Evolutionary conservation across 1,140 invertebrate genomes (phyloP), one percentile per base, ranked within the genome.

Genomic region (Trachymyrmex cornetzi): DNA sequence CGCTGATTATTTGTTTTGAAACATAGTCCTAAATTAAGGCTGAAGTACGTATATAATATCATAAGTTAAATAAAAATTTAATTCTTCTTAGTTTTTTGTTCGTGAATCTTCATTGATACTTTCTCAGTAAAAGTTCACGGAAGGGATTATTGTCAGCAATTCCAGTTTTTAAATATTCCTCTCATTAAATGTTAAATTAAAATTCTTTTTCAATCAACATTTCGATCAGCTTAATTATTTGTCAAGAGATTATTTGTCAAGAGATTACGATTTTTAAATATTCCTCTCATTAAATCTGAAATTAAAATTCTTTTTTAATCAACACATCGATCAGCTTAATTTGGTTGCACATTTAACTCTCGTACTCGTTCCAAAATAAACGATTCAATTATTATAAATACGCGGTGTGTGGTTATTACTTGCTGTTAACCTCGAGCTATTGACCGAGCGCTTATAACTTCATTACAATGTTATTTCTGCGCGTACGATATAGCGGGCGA

Each of bases 381-480:
- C 38, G 67, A 59, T 44, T 71, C 48, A 44, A 57, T 59, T 71
- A 82, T 48, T 19, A 38, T 34, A 19, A n/a, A 24, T 3, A 19
- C 50, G 22, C 50, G 22, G 12, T 19, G 3, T 12, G 19, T 7
- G 34, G 12, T 59, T 82, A 82, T 82, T 57, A 59, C 67, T 30
- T 3, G 22, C 55, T 48, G 69, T 72, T 82, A 59, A 84, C 69
- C 55, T n/a, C 66, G 50, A 57, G 66, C 38, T 84, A 84, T 75
- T 75, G 80, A 84, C 69, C 69, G 80, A 48, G 22, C 34, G 24
- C 16, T 84, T 34, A 48, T 61, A 75, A 63, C 69, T 84, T 84
- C 57, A 82, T 77, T 50, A 34, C 61, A 59, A 61, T 61, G 22
- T 61, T 61, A 61, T 27, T 61, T 61, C 22, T 64, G 38, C 24